Base-by-base conservation (phyloP, 2,113 vertebrate species). In the Hemicordylus capensis region DNA sequence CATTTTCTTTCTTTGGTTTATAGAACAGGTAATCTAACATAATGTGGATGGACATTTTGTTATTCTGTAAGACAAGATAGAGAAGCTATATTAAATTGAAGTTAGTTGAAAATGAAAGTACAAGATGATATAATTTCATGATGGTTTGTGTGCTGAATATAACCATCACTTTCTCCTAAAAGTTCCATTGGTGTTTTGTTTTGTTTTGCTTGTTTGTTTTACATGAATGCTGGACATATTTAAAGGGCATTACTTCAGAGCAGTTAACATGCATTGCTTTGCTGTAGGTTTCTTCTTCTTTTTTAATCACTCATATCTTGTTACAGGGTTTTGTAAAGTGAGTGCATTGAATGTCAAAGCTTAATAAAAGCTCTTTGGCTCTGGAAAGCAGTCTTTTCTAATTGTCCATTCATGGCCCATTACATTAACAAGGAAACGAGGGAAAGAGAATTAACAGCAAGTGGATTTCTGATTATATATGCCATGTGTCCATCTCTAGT, bases 391-490 rank as follows among this genome's bases (percentile, higher is more conserved):
- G 56, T 28, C 42, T 74, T 39, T n/a, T 34, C 89, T 76, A 80
- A 58, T 83, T 93, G 69, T 76, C 37, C 17, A 90, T 87, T 92
- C 76, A 80, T 59, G 44, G 78, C 31, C 58, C 59, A 83, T 66
- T 82, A 66, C 76, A 11, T 19, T 91, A 87, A 86, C 46, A 31
- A 89, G 64, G 88, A 85, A 86, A 81, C n/a, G n/a, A 80, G 67
- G 31, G 34, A 66, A 26, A 70, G 81, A 6, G 2, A 91, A 88
- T 26, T 80, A 89, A n/a, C 11, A 64, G 34, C 84, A 89, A 91
- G 4, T n/a, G n/a, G 85, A 74, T 87, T 91, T 42, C 80, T 31
- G 39, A 31, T 84, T 85, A 81, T 91, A 37, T 87, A 91, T 89
- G n/a, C 88, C 67, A n/a, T 51, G 67, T 46, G 28, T 1, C 19